Base-by-base conservation (phyloP, 2,113 vertebrate species). In the Smithornis capensis region DNA sequence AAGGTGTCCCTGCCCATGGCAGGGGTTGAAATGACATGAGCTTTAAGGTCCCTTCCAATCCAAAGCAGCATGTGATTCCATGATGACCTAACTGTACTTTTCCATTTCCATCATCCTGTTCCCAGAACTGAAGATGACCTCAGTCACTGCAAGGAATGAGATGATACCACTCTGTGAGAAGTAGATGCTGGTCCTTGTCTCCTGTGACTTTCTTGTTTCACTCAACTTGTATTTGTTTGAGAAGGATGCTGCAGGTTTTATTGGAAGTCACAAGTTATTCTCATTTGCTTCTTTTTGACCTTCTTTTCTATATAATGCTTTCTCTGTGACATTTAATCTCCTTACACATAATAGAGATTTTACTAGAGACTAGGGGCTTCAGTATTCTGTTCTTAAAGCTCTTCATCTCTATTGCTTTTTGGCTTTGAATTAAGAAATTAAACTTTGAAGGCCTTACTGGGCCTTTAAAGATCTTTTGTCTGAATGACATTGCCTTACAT, bases 71-170 rank as follows among this genome's bases (percentile, higher is more conserved):
- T 53, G 38, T 9, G 69, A 45, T 29, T 75, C 53, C 45, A 1
- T 60, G 17, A 38, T 83, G 73, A 82, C 65, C 67, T 95, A 82
- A 92, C 25, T 82, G 55, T 89, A 55, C 74, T 95, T 94, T 94
- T 88, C 83, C 70, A 64, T 78, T 79, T 79, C 87, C 94, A 55
- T 90, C 19, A 75, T 62, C 40, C 95, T 96, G 74, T 96, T 97
- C 90, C 88, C 85, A 53, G 67, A 75, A n/a, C 1, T 96, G 92
- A 96, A 82, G 63, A 95, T 97, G 96, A 97, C 81, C 89, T 97
- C 95, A 90, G 68, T 89, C n/a, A 44, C 80, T 29, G 37, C 60
- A 67, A 92, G 86, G 67, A 92, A 84, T 88, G 74, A 82, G 65
- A 33, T 86, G 79, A 59, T 17, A n/a, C 83, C 77, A 71, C 75